Evolutionary conservation across 2,888 invertebrate genomes (phyloP), one percentile per base, ranked within the genome.

Genomic region (Cyclophora punctaria): DNA sequence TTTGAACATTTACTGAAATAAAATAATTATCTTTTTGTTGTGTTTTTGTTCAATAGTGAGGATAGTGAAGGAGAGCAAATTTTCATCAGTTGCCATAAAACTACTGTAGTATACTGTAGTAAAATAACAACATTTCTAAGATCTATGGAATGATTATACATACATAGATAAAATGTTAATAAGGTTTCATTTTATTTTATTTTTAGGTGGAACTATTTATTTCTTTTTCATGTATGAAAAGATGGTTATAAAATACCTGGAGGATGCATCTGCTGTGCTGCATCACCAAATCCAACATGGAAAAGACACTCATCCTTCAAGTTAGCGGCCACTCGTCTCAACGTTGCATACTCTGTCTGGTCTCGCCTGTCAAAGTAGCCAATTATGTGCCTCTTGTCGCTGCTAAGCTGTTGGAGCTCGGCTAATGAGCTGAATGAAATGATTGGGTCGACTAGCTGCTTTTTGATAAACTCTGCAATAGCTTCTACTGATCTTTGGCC

Each of bases 231-330:
- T 37, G 0, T 37, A 37, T 37, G 5, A 37, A 37, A 37, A 5
- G 37, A 2, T 37, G 37, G 0, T 37, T 1, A 37, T 37, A 37
- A 37, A n/a, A 74, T 84, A 93, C 93, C 92, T 63, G 94, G 92
- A 7, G 96, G 96, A 84, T 96, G 96, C 96, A 96, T 96, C 62
- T 93, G 92, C 60, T 90, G 89, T 33, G 94, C 93, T 1, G 92
- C 92, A 57, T 95, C 94, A 7, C 97, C 98, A 82, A 97, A 94
- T 1, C 97, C 97, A 67, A 93, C 95, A 79, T 96, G 94, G 75
- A 99, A 99, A 57, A 94, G 91, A 73, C 99, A 99, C 71, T 99
- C 99, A 72, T 99, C 97, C 73, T 98, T 95, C 5, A 98, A 89
- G 71, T 94, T 94, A 4, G 93, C 93, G 0, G 98, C 96, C 3